phyloP scores from a whole-genome alignment of 37 sponge, comb jelly and placozoan species.

The Hexactinellida sp. region DNA sequence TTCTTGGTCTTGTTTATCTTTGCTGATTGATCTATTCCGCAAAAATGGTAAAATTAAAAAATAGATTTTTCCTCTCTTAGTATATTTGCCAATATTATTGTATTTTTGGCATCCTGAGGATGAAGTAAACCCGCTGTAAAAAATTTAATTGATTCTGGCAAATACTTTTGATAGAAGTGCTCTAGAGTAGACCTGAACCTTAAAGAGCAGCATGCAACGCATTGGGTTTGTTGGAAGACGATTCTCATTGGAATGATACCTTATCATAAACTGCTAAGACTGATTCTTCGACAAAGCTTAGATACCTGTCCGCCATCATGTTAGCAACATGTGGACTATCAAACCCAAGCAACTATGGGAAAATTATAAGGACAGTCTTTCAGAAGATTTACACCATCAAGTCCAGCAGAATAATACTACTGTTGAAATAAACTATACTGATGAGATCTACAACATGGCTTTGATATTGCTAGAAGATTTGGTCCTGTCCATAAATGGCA shows the following conservation, averaged over 20 bases:
- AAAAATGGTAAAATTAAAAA: too few relatives aligned
- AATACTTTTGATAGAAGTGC: too few relatives aligned
- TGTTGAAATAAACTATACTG: neutral
- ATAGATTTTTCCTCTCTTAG: too few relatives aligned
- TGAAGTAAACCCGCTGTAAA: too few relatives aligned
- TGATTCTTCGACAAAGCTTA: neutral
- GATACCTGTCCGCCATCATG: constrained; percentile 28
- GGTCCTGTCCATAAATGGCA: constrained; percentile 20
- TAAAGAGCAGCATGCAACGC: constrained; percentile 30
- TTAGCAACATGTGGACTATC: neutral
- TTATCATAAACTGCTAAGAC: constrained; percentile 22
- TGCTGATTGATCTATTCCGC: too few relatives aligned
- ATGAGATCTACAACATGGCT: constrained; percentile 21
- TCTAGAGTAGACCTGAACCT: too few relatives aligned
- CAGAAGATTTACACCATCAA: constrained; percentile 23
- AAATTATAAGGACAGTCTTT: constrained; percentile 19
- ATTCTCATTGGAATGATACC: constrained; percentile 21
- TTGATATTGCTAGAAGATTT: constrained; percentile 13
- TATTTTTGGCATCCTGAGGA: too few relatives aligned
- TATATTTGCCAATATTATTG: too few relatives aligned
- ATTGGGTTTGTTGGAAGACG: constrained; percentile 36
- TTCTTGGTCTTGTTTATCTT: too few relatives aligned
- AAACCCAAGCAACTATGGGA: constrained; percentile 19
- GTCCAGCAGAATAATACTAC: neutral
- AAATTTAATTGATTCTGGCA: too few relatives aligned